Evolutionary conservation across 2,888 invertebrate genomes (phyloP).

Genomic region (Agrochola macilenta): DNA sequence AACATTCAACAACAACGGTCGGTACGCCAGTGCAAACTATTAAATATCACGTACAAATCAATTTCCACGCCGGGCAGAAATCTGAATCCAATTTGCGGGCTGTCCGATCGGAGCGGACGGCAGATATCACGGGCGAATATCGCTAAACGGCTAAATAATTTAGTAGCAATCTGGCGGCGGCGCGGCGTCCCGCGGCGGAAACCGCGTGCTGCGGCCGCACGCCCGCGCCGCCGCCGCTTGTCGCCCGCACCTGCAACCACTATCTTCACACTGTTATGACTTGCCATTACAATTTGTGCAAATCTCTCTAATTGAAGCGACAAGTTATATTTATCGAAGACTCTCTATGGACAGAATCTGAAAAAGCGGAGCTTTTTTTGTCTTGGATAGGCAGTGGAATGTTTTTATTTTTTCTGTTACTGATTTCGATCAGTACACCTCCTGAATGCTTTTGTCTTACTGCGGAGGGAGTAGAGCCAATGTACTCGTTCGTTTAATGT

Average conservation of each 20-base stretch:
- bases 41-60: conserved; percentile 89
- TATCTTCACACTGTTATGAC: conserved; percentile 51
- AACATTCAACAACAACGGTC: conserved; percentile 56
- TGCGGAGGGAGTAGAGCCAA: conserved; percentile 75
- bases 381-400: conserved; percentile 1
- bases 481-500: conserved; percentile 79
- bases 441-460: conserved; percentile 77
- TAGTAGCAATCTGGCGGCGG: conserved; percentile 85
- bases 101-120: conserved; percentile 87
- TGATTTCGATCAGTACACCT: conserved; percentile 47
- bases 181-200: conserved; percentile 73
- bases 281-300: conserved; percentile 32
- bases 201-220: conserved; percentile 70
- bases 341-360: not conserved
- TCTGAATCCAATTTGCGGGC: conserved; percentile 90
- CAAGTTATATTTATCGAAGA: not conserved
- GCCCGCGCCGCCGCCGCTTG: conserved; percentile 59
- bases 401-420: conserved; percentile 12
- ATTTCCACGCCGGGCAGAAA: conserved; percentile 87
- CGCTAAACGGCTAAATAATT: conserved; percentile 90
- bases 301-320: conserved; percentile 6
- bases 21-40: conserved; percentile 74
- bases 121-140: conserved; percentile 88
- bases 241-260: conserved; percentile 47
- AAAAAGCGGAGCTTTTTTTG: conserved; percentile 7